Percentiles rank a stretch among this genome's conserved stretches.
Evolutionary conservation across 1,140 invertebrate genomes (phyloP).

Genomic region (Grapholita molesta): DNA sequence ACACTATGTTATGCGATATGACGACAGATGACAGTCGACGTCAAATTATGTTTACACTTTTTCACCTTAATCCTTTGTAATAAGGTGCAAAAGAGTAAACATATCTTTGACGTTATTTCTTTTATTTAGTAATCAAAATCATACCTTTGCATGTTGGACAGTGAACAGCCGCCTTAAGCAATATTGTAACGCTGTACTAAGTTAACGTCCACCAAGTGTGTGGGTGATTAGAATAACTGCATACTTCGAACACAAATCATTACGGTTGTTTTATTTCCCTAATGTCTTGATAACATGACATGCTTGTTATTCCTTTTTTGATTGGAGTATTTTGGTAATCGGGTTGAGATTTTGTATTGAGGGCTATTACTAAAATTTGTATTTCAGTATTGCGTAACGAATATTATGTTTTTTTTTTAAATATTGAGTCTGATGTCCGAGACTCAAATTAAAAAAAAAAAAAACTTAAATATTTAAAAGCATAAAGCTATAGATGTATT

Average conservation of each 20-base stretch:
- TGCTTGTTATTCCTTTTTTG: background rate
- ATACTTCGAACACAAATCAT: slow-evolving; percentile 12
- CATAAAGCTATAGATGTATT: too few species aligned
- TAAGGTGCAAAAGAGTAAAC: too few species aligned
- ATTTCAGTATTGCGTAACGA: too few species aligned
- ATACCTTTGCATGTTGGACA: background rate
- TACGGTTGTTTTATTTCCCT: slow-evolving; percentile 5
- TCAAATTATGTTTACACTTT: too few species aligned
- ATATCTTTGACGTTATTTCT: too few species aligned
- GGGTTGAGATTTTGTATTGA: background rate
- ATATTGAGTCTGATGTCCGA: too few species aligned
- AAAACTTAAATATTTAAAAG: too few species aligned
- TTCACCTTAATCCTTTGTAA: too few species aligned
- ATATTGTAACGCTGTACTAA: background rate
- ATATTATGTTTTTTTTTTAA: background rate
- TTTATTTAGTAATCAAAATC: too few species aligned
- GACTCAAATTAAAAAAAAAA: too few species aligned
- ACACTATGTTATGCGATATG: too few species aligned
- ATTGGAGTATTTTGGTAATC: background rate
- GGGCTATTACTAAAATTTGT: background rate
- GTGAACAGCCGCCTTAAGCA: background rate
- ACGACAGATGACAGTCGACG: too few species aligned
- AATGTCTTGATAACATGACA: slow-evolving; percentile 2
- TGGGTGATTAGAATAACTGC: slow-evolving; percentile 16
- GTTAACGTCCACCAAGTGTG: slow-evolving; percentile 10